Percentiles rank a stretch among this genome's conserved stretches.
These are phyloP conservation scores for Muscidifurax raptorellus DNA, from an alignment of 1,140 invertebrate species.

Conservation along the genomic window DNA sequence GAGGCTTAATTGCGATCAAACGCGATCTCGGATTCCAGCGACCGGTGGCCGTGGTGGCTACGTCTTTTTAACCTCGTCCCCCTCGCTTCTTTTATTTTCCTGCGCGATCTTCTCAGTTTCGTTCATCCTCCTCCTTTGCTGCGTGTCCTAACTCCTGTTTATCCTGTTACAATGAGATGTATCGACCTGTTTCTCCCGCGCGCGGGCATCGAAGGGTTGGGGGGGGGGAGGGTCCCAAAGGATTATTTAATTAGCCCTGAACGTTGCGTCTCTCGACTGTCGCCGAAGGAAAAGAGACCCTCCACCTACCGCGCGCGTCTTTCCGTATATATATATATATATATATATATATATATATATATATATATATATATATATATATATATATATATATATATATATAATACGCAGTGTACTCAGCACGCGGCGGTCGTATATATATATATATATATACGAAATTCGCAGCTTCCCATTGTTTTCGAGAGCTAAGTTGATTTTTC, in stretches of 20 bases:
- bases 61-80: conserved; percentile 44
- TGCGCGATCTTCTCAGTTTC: conserved; percentile 21
- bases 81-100: conserved; percentile 2
- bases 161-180: conserved; percentile 75
- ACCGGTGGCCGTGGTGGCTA: conserved; percentile 55
- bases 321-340: background rate
- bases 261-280: background rate
- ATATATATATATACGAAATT: too few relatives aligned
- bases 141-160: conserved; percentile 74
- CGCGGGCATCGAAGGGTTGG: conserved; percentile 56
- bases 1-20: conserved; percentile 73
- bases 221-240: conserved; percentile 61
- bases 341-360: too few relatives aligned
- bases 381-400: too few relatives aligned
- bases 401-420: too few relatives aligned
- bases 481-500: background rate
- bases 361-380: too few relatives aligned
- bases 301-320: background rate
- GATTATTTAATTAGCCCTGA: conserved; percentile 74
- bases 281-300: conserved; percentile 17
- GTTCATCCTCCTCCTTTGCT: conserved; percentile 9
- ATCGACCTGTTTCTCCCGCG: conserved; percentile 69
- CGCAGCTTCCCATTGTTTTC: conserved; percentile 7
- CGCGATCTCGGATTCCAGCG: conserved; percentile 72
- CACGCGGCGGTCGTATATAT: background rate